Evolutionary conservation across 2,888 invertebrate species (phyloP), one percentile per base, ranked within the genome.

Genomic region (Drosophila mulleri): DNA sequence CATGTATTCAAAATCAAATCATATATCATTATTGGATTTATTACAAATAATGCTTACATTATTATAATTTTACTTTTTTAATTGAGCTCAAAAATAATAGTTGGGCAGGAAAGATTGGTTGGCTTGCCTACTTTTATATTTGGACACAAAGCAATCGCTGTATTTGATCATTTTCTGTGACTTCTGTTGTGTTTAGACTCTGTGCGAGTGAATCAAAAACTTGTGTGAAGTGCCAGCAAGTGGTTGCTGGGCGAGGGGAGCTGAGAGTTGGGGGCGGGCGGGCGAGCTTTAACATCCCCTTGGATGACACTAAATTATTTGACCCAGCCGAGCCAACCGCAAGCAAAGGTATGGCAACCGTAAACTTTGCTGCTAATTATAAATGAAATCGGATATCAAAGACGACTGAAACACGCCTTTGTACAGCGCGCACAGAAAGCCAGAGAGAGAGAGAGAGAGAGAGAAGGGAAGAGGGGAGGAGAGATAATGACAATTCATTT

Each of bases 311-410:
- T 68, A 84, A 83, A 83, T 87, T 76, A 88, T 78, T 80, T 83
- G 83, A 85, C 78, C 88, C 69, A 67, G 80, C 81, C 88, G 64
- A 71, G 82, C 71, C 69, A 82, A 82, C 88, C 83, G 78, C 88
- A 83, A 85, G 78, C 78, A 80, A 78, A 83, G 83, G 88, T 82
- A 88, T 73, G 83, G 82, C 72, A 81, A 75, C 76, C 89, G 76
- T 86, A 79, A 88, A 89, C 84, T 77, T 89, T 83, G 72, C 75
- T 83, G 89, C 84, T 85, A 85, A 85, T 85, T 85, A 85, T 87
- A 85, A 89, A 89, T 87, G 84, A 89, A 85, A 85, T 89, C 89
- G 87, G 89, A 85, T 85, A 85, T 89, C 84, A 87, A 83, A 87
- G 79, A 74, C 79, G 74, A 73, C 79, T 69, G 61, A 65, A 69